Evolutionary conservation across 2,113 vertebrate species (phyloP), one percentile per base, ranked within the genome.

Genomic region (Lagopus muta): DNA sequence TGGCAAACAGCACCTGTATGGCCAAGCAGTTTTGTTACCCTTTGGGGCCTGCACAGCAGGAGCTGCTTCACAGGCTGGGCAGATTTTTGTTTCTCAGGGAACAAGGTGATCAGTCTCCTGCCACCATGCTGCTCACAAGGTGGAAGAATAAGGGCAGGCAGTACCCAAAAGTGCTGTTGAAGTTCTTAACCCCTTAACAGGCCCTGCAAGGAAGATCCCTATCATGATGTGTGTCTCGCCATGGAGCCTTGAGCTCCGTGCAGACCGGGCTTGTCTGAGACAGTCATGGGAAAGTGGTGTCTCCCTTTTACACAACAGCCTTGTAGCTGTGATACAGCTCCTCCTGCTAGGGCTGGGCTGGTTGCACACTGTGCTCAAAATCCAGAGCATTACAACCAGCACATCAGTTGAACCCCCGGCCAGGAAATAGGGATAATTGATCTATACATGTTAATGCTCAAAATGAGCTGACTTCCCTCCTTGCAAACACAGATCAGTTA

Each of bases 271-370:
- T 69, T 74, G 57, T 52, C 66, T 61, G 78, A 84, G 43, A 65
- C 25, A 48, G 18, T 4, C n/a, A 8, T n/a, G 38, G 16, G 38
- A 71, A 65, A 69, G 43, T 64, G 57, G 27, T 84, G 82, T 65
- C 62, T 93, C 70, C 47, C 48, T 72, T 88, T 87, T 87, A 40
- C 6, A 58, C 78, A 91, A 75, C 24, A 84, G n/a, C 65, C 55
- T 64, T 4, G 1, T 45, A 25, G 16, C 21, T 88, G 60, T 22
- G n/a, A 55, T 21, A 70, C 1, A 6, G 62, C 34, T 50, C 45
- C 8, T 86, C 72, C 55, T 88, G 42, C 55, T 42, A 48, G 50
- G 54, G 45, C 79, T 80, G 76, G 52, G 11, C n/a, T 36, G 72
- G 71, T 64, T 85, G 43, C 67, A 52, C 36, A 32, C 79, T 43